phyloP scores from a whole-genome alignment of 2,113 vertebrate species.

The Triplophysa rosa region DNA sequence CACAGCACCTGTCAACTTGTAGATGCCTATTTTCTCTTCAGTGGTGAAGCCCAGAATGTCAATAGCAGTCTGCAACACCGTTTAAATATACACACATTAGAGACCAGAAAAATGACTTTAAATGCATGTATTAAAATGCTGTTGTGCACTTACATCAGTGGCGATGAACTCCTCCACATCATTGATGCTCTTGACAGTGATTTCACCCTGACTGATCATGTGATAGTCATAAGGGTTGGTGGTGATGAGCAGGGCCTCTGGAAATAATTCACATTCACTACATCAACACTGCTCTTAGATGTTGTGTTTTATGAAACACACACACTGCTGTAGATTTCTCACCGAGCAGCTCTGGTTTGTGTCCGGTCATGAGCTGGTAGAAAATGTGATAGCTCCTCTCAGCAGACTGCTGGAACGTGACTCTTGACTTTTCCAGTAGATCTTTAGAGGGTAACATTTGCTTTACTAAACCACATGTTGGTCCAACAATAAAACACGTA shows the following conservation, averaged over 20 bases:
- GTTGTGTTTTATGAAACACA: neutral
- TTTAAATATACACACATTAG: too few relatives aligned
- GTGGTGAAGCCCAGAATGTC: constrained; percentile 78
- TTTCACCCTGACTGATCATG: constrained; percentile 86
- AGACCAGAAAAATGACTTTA: neutral
- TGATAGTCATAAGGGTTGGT: constrained; percentile 85
- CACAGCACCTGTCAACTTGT: constrained; percentile 85
- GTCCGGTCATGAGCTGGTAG: constrained; percentile 75
- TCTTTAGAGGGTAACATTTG: constrained; percentile 41
- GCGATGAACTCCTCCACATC: constrained; percentile 87
- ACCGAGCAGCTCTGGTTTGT: constrained; percentile 73
- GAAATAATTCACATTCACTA: neutral
- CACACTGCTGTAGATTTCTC: constrained; percentile 10
- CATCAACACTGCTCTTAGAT: neutral
- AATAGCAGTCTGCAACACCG: constrained; percentile 67
- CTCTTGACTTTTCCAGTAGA: constrained; percentile 65
- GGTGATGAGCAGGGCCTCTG: constrained; percentile 80
- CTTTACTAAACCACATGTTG: neutral
- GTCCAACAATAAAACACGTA: neutral
- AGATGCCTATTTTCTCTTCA: constrained; percentile 82
- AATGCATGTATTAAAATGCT: neutral
- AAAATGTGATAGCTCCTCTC: constrained; percentile 76
- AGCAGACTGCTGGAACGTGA: constrained; percentile 71
- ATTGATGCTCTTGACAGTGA: constrained; percentile 84
- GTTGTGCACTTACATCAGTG: constrained; percentile 78